A percentile compares a stretch with the other conserved stretches of the same genome.
Evolutionary conservation across 2,888 invertebrate genomes (phyloP).

Genomic region (Aspidapion aeneum): DNA sequence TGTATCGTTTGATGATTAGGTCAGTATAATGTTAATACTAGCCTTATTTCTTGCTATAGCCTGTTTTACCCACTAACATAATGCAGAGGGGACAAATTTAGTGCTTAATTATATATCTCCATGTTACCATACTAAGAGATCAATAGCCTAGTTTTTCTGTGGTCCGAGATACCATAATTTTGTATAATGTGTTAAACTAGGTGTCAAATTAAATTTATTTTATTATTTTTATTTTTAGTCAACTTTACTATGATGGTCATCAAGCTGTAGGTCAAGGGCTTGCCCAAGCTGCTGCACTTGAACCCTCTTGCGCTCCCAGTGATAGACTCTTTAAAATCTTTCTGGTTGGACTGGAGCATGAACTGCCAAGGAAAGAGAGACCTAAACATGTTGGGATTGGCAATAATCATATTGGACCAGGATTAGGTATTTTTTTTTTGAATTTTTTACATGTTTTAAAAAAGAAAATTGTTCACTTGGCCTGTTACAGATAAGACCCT

Average conservation of each 20-base stretch:
- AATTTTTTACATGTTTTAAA: no score
- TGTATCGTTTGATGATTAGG: constrained; percentile 93
- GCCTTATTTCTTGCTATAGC: neutral
- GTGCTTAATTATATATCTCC: no score
- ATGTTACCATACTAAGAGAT: no score
- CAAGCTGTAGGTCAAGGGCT: constrained; percentile 87
- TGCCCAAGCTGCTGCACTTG: constrained; percentile 80
- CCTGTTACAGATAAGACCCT: no score
- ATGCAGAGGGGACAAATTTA: no score
- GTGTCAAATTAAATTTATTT: no score
- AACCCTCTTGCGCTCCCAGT: constrained; percentile 94
- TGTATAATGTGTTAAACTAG: no score
- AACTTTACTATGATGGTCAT: constrained; percentile 96
- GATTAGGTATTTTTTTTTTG: constrained; percentile 51
- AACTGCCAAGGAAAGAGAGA: constrained; percentile 69
- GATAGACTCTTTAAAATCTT: constrained; percentile 87
- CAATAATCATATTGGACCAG: constrained; percentile 65
- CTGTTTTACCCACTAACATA: no score
- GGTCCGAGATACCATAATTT: no score
- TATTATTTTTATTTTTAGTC: constrained; percentile 75
- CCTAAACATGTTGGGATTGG: constrained; percentile 56
- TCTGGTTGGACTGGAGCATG: constrained; percentile 79
- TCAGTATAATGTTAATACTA: constrained; percentile 38
- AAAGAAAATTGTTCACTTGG: no score
- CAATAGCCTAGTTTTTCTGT: no score